These are phyloP conservation scores for Nothocercus julius DNA, from an alignment of 2,113 vertebrate genomes.

Conservation along the genomic window DNA sequence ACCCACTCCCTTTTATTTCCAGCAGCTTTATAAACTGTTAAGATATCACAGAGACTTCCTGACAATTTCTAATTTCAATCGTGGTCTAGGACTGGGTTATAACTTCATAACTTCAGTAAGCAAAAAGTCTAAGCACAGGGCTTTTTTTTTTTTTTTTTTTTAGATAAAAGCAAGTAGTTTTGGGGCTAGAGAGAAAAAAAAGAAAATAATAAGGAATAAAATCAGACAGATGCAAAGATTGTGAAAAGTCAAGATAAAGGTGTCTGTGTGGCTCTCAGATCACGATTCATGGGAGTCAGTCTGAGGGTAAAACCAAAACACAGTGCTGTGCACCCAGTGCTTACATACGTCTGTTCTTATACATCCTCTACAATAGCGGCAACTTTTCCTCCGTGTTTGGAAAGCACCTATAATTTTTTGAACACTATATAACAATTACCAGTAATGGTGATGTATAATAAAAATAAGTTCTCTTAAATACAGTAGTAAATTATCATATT, in stretches of 20 bases:
- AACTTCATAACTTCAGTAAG: neutral
- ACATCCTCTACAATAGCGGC: neutral
- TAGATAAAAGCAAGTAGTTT: neutral
- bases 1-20: no score
- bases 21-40: neutral
- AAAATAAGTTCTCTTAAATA: neutral
- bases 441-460: neutral
- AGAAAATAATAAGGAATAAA: neutral
- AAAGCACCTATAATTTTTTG: neutral
- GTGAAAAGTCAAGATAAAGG: neutral
- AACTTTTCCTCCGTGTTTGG: neutral
- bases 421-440: accelerated
- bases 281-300: accelerated
- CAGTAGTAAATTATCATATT: neutral
- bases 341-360: accelerated
- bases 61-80: accelerated
- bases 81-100: neutral
- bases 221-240: neutral
- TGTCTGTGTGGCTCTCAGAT: neutral
- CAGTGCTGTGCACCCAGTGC: accelerated
- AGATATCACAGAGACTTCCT: neutral
- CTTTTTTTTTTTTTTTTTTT: neutral
- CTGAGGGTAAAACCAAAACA: neutral
- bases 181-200: neutral
- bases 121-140: neutral